These are phyloP conservation scores for Dendrolimus houi DNA, from an alignment of 2,888 invertebrate genomes.

Conservation along the genomic window DNA sequence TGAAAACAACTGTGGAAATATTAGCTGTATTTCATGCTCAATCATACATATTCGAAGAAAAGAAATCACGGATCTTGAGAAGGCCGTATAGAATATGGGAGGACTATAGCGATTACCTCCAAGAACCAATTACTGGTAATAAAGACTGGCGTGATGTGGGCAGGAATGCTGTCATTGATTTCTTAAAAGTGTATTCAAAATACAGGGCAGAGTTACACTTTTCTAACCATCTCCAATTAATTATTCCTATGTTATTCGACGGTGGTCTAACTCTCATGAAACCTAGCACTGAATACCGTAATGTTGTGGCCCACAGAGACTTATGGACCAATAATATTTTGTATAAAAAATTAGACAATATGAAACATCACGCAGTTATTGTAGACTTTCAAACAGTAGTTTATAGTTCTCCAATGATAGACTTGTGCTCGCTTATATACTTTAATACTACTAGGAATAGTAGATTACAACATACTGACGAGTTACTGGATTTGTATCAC, in stretches of 20 bases:
- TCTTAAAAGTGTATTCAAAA: slow-evolving; percentile 45
- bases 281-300: slow-evolving; percentile 55
- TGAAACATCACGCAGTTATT: slow-evolving; percentile 63
- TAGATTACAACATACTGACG: slow-evolving; percentile 50
- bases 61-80: slow-evolving; percentile 36
- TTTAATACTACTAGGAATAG: slow-evolving; percentile 66
- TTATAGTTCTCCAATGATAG: slow-evolving; percentile 80
- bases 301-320: slow-evolving; percentile 77
- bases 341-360: slow-evolving; percentile 44
- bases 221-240: slow-evolving; percentile 22
- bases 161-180: slow-evolving; percentile 47
- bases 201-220: slow-evolving; percentile 35
- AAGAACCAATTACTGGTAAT: slow-evolving; percentile 30
- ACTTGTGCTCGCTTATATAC: slow-evolving; percentile 73
- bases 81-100: slow-evolving; percentile 55
- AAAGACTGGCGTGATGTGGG: slow-evolving; percentile 49
- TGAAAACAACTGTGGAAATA: slow-evolving; percentile 49
- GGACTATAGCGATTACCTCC: slow-evolving; percentile 40
- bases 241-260: slow-evolving; percentile 34
- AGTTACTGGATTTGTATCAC: slow-evolving; percentile 75
- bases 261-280: slow-evolving; percentile 40
- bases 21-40: slow-evolving; percentile 70
- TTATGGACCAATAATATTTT: slow-evolving; percentile 80
- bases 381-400: slow-evolving; percentile 83
- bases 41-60: slow-evolving; percentile 62